Conservation (phyloP, 2,888 invertebrate species). For the Meandrusa payeni region DNA sequence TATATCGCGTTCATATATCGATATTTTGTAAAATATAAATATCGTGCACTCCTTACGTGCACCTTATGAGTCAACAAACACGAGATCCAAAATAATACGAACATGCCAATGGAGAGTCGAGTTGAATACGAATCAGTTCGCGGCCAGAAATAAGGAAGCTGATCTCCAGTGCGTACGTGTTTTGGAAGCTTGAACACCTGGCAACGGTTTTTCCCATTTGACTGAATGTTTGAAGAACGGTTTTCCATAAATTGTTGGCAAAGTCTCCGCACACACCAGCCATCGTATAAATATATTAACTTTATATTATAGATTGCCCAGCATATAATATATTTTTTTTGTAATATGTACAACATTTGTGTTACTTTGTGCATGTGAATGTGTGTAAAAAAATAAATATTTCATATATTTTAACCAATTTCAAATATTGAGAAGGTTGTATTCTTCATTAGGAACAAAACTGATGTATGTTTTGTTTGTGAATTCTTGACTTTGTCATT, state of each 20-base stretch:
- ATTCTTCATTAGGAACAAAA: too few relatives aligned
- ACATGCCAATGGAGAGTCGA: conserved; percentile 43
- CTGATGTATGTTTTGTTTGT: too few relatives aligned
- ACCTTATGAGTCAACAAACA: conserved; percentile 37
- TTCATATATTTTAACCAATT: too few relatives aligned
- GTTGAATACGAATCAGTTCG: conserved; percentile 48
- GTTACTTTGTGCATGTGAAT: too few relatives aligned
- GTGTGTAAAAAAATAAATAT: too few relatives aligned
- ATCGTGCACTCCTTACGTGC: too few relatives aligned
- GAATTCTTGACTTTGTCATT: too few relatives aligned
- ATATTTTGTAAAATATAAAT: too few relatives aligned
- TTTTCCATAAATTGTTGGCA: conserved; percentile 25
- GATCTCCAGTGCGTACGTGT: conserved; percentile 44
- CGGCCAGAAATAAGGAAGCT: conserved; percentile 50
- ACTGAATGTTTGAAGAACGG: conserved; percentile 8
- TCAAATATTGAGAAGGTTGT: too few relatives aligned
- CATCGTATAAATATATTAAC: not conserved
- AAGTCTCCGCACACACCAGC: not conserved
- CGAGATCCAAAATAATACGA: conserved; percentile 52
- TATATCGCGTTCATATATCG: too few relatives aligned
- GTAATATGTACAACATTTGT: too few relatives aligned
- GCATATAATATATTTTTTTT: too few relatives aligned
- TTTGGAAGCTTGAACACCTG: conserved; percentile 27
- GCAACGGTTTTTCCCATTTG: conserved; percentile 27
- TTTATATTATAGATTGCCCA: not conserved